Evolutionary conservation across 2,113 vertebrate genomes (phyloP), one percentile per base, ranked within the genome.

Genomic region (Lagopus muta): DNA sequence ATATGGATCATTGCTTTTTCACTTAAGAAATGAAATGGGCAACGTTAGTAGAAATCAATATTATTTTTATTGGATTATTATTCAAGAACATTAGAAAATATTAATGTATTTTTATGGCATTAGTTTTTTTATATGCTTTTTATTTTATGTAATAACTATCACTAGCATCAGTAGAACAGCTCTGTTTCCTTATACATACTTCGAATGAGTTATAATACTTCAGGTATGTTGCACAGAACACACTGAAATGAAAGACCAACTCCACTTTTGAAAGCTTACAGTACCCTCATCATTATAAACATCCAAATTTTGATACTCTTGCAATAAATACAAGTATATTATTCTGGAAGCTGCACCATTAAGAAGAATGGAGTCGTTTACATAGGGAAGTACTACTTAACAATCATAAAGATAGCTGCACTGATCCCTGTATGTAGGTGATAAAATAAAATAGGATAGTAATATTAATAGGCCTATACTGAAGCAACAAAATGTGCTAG

Each of bases 21-120:
- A 42, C 6, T 45, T 1, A 58, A 58, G n/a, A 84, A 71, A 89
- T 40, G 13, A 92, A 92, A 87, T 91, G 72, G 21, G 14, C 2
- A 20, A 30, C 14, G 47, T 79, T 76, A 89, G 45, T 76, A 77
- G 40, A 89, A 94, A 85, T 38, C 78, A 79, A 62, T 70, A 92
- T 87, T 87, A 85, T 70, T 74, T 95, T 87, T 92, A 91, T 93
- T 87, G 80, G 38, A 91, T 71, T 87, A 42, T 85, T 96, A 87
- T 72, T 94, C 52, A 94, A 82, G 58, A 89, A 45, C 15, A 79
- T 91, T 80, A 91, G 28, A 89, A 93, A 86, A 89, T 82, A 87
- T 58, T 91, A 65, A 69, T 45, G 15, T 32, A 10, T 72, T 87
- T 82, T 87, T 76, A 78, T 54, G 40, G 22, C 43, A 78, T 30